Conservation (phyloP, 2,888 invertebrate species). For the Heliconius charithonia region DNA sequence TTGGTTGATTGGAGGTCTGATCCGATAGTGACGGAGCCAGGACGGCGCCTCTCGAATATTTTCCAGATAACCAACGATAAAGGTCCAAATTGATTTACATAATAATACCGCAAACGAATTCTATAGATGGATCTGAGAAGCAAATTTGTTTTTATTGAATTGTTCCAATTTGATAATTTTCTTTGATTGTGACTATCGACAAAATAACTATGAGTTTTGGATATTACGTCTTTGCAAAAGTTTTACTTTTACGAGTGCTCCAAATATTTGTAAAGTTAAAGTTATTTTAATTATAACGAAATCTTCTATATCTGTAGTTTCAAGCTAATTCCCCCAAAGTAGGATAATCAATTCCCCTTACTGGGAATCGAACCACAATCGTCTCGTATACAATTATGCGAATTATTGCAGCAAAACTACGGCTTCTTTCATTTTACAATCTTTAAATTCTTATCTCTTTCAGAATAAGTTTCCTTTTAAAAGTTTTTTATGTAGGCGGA, state of each 20-base stretch:
- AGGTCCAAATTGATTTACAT: conserved; percentile 38
- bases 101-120: conserved; percentile 30
- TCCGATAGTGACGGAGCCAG: conserved; percentile 28
- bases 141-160: conserved; percentile 22
- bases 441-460: no score
- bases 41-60: conserved; percentile 36
- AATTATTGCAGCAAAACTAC: no score
- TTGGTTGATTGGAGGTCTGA: conserved; percentile 24
- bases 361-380: no score
- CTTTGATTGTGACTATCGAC: neutral
- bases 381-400: no score
- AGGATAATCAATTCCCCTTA: no score
- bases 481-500: no score
- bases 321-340: no score
- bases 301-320: neutral
- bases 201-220: neutral
- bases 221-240: neutral
- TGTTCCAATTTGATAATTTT: neutral
- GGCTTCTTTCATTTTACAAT: no score
- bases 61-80: conserved; percentile 24
- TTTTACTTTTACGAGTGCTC: neutral
- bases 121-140: neutral
- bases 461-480: no score
- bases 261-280: neutral
- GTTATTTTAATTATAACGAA: neutral